Evolutionary conservation across 2,113 vertebrate genomes (phyloP).

Genomic region (Neotoma lepida): DNA sequence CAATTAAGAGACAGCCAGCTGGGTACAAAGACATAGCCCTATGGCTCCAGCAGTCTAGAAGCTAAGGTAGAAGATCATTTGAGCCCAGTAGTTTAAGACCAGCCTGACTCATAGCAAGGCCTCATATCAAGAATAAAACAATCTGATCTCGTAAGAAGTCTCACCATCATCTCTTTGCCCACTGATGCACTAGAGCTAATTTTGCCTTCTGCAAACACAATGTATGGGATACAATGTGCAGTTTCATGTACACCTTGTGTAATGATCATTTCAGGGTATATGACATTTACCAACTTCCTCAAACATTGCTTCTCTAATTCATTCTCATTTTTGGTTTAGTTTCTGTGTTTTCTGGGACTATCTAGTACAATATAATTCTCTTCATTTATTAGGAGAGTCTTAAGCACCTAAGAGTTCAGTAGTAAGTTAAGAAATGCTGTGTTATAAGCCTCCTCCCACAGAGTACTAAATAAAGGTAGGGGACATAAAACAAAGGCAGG

Average conservation of each 20-base stretch:
- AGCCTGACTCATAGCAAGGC: not conserved
- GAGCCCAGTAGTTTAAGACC: not conserved
- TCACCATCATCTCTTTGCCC: not conserved
- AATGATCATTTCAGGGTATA: not conserved
- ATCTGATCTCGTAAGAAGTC: not conserved
- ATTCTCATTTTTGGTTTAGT: slow-evolving; percentile 31
- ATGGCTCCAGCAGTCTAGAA: not conserved
- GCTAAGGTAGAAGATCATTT: not conserved
- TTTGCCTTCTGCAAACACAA: slow-evolving; percentile 22
- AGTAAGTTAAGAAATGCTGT: slow-evolving; percentile 2
- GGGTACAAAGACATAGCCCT: not conserved
- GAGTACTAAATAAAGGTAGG: slow-evolving; percentile 17
- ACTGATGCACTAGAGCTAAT: not conserved
- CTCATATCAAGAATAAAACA: not conserved
- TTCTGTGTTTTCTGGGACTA: slow-evolving; percentile 17
- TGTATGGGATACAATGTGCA: not conserved
- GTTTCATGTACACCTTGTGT: not conserved
- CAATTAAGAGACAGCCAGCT: not conserved
- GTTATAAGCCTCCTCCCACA: not conserved
- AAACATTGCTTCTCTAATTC: not conserved
- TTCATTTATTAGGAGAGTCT: slow-evolving; percentile 55
- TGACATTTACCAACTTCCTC: not conserved
- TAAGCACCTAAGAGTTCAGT: slow-evolving; percentile 1
- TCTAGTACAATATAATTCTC: slow-evolving; percentile 16
- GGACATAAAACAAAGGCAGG: not conserved